These are phyloP conservation scores for Athene cunicularia DNA, from an alignment of 2,113 vertebrate species.

Conservation along the genomic window DNA sequence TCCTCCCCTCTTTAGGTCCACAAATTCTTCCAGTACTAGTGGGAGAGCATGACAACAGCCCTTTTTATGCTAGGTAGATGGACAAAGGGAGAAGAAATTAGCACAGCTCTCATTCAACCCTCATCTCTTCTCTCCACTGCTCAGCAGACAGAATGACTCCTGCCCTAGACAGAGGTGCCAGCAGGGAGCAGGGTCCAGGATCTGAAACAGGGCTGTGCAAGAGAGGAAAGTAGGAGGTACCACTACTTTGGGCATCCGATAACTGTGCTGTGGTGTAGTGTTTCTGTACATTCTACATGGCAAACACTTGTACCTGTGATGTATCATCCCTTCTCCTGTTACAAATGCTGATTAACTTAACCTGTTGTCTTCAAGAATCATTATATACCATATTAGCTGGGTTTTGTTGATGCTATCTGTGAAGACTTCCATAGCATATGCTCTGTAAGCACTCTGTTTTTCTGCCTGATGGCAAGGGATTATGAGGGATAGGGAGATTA, in stretches of 20 bases:
- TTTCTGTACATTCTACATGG: neutral
- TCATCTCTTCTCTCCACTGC: neutral
- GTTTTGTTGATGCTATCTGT: neutral
- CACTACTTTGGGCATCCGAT: fast-evolving
- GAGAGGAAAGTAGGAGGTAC: neutral
- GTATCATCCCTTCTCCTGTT: neutral
- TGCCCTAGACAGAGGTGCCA: neutral
- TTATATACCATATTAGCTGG: neutral
- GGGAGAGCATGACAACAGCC: neutral
- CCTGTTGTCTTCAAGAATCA: neutral
- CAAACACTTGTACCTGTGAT: neutral
- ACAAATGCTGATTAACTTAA: neutral
- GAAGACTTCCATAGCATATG: neutral
- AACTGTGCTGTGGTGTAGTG: too few relatives aligned
- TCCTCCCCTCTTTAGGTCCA: neutral
- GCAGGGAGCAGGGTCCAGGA: neutral
- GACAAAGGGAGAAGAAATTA: neutral
- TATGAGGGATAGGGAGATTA: slow-evolving; percentile 13
- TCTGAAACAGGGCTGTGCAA: neutral
- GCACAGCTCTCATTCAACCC: neutral
- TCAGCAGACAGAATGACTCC: neutral
- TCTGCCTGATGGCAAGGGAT: neutral
- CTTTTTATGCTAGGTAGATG: neutral
- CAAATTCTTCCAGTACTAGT: neutral
- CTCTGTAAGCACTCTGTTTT: neutral